A percentile compares a stretch with the other conserved stretches of the same genome.
phyloP scores from a whole-genome alignment of 2,797 vertebrate genomes.

The Platalea minor region DNA sequence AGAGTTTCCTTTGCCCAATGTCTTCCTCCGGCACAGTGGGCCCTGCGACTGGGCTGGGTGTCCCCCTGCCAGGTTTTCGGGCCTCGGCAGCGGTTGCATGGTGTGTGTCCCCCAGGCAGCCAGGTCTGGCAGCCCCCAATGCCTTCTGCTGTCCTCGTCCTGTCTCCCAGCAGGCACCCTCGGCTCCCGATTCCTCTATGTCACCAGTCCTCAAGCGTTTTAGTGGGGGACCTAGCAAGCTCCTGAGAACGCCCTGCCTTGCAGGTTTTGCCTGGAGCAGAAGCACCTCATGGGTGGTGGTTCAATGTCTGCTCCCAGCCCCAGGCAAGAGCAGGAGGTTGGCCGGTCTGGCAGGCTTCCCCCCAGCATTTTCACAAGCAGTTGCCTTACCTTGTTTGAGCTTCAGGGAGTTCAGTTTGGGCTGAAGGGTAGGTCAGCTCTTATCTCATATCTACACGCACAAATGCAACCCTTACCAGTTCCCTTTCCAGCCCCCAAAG shows the following conservation, averaged over 20 bases:
- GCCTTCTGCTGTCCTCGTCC: neutral
- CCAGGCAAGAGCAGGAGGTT: neutral
- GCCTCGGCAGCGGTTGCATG: neutral
- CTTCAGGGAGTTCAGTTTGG: conserved; percentile 12
- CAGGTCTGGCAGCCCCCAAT: neutral
- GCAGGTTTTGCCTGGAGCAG: neutral
- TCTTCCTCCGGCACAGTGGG: neutral
- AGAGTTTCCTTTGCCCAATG: neutral
- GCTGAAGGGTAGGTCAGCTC: conserved; percentile 53
- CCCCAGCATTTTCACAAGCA: neutral
- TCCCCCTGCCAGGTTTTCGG: neutral
- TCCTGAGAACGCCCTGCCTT: neutral
- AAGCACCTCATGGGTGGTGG: neutral
- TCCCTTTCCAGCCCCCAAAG: conserved; percentile 21
- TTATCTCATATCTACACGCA: neutral
- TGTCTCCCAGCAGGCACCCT: neutral
- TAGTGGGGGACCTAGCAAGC: neutral
- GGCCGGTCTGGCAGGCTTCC: neutral
- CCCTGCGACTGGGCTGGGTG: neutral
- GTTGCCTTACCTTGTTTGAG: conserved; percentile 30
- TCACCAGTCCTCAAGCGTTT: neutral
- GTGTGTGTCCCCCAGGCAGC: neutral
- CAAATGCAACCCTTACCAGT: conserved; percentile 3
- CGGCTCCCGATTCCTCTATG: neutral
- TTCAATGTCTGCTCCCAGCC: neutral